Percentiles rank a stretch among this genome's conserved stretches.
phyloP scores from a whole-genome alignment of 1,140 invertebrate genomes.

The Drosophila athabasca region DNA sequence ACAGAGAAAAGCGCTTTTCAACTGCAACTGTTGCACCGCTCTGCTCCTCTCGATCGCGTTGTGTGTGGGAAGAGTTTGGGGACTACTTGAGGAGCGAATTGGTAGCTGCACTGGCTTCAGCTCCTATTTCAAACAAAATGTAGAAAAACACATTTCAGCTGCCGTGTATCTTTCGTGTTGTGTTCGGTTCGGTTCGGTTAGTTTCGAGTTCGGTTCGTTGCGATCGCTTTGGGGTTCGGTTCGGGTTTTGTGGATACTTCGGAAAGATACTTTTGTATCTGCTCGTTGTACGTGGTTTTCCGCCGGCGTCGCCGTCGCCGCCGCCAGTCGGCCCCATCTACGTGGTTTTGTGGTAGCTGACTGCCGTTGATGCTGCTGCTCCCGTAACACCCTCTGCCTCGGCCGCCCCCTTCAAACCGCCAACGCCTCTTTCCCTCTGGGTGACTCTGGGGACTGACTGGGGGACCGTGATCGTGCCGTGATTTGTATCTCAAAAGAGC shows the following conservation, averaged over 20 bases:
- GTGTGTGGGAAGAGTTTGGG: conserved; percentile 83
- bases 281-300: conserved; percentile 41
- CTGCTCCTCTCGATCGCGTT: conserved; percentile 26
- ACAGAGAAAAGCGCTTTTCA: conserved; percentile 69
- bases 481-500: conserved; percentile 46
- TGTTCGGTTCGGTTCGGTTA: conserved; percentile 41
- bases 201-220: conserved; percentile 28
- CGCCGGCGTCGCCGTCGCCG: conserved; percentile 4
- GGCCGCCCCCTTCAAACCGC: conserved; percentile 22
- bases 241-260: conserved; percentile 44
- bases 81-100: conserved; percentile 84
- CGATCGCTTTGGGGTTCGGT: conserved; percentile 42
- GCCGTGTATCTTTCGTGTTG: conserved; percentile 70
- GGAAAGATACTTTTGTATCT: conserved; percentile 19
- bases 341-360: conserved; percentile 77
- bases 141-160: conserved; percentile 83
- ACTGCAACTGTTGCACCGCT: conserved; percentile 35
- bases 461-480: conserved; percentile 32
- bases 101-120: conserved; percentile 84
- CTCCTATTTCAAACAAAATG: conserved; percentile 84
- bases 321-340: conserved; percentile 49
- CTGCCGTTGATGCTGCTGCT: conserved; percentile 64
- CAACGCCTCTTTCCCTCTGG: conserved; percentile 6
- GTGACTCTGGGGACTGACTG: not conserved
- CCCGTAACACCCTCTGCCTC: conserved; percentile 60